Percentiles rank a stretch among this genome's conserved stretches.
phyloP scores from a whole-genome alignment of 2,797 vertebrate genomes.

The Lepilemur septentrionalis region DNA sequence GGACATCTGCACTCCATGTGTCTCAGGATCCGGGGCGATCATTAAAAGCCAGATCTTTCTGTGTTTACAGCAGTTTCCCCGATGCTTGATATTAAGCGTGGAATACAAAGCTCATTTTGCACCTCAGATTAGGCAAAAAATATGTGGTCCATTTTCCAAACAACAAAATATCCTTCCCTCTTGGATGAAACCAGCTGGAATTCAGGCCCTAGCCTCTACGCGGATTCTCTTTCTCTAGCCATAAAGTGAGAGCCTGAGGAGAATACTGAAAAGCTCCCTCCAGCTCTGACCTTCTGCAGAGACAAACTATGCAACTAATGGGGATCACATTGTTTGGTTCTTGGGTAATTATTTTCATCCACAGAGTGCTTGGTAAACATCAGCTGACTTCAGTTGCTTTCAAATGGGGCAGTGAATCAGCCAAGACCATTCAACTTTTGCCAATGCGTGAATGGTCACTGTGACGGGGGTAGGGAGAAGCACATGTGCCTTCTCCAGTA shows the following conservation, averaged over 20 bases:
- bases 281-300: neutral
- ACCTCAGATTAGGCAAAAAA: conserved; percentile 29
- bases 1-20: conserved; percentile 85
- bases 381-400: conserved; percentile 23
- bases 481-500: neutral
- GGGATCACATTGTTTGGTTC: conserved; percentile 42
- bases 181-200: conserved; percentile 34
- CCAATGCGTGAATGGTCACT: neutral
- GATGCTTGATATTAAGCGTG: neutral
- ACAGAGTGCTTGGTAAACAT: conserved; percentile 55
- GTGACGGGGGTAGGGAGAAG: neutral
- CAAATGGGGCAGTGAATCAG: neutral
- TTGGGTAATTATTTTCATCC: conserved; percentile 57
- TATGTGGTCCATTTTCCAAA: conserved; percentile 18
- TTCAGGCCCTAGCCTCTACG: neutral
- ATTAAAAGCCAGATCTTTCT: neutral
- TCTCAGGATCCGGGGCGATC: conserved; percentile 52
- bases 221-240: neutral
- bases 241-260: neutral
- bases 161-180: conserved; percentile 21
- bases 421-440: neutral
- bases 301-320: neutral
- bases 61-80: neutral
- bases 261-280: neutral
- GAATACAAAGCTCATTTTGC: neutral